Evolutionary conservation across 1,140 invertebrate species (phyloP).

Genomic region (Panagrolaimus sp.): DNA sequence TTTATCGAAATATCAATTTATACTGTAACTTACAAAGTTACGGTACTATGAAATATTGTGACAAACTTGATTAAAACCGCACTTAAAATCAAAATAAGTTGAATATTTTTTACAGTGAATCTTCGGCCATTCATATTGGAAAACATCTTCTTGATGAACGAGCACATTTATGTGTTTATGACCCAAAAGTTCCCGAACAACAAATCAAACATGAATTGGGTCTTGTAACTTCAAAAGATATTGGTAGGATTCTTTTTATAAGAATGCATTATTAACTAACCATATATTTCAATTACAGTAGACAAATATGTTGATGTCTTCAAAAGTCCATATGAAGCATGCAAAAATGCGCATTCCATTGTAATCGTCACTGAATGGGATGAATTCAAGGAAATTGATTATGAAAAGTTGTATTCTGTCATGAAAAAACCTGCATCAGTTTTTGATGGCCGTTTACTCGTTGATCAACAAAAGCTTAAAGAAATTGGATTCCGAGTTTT

Average conservation of each 20-base stretch:
- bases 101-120: constrained; percentile 69
- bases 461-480: constrained; percentile 76
- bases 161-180: constrained; percentile 87
- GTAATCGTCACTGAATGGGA: constrained; percentile 99
- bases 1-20: no score
- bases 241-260: no score
- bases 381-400: constrained; percentile 83
- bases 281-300: constrained; percentile 31
- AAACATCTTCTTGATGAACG: constrained; percentile 90
- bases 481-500: constrained; percentile 93
- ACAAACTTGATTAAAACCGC: no score
- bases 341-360: constrained; percentile 81
- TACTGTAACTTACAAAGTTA: no score
- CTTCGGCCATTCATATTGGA: constrained; percentile 86
- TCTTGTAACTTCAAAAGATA: constrained; percentile 25
- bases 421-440: constrained; percentile 99
- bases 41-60: no score
- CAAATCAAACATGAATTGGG: constrained; percentile 56
- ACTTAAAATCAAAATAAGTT: neutral
- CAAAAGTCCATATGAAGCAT: constrained; percentile 77
- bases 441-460: constrained; percentile 91
- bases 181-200: constrained; percentile 76
- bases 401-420: constrained; percentile 75
- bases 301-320: constrained; percentile 70
- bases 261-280: no score